Conservation (phyloP, 2,888 invertebrate genomes). For the Patella ulyssiponensis region DNA sequence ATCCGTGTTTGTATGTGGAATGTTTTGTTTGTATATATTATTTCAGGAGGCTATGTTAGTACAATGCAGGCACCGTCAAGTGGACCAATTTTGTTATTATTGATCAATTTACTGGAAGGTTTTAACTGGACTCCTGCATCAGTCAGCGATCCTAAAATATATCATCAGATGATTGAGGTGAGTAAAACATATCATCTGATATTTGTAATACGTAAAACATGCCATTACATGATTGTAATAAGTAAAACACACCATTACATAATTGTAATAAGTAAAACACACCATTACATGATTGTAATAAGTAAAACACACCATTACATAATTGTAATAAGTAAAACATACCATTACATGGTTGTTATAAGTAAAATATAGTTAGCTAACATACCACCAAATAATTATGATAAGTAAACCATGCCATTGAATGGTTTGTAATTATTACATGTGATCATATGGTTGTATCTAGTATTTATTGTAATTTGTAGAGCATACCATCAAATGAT, state of each 20-base stretch:
- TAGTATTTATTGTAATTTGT: conserved; percentile 80
- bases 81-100: conserved; percentile 85
- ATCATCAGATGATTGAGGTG: conserved; percentile 64
- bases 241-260: too few relatives aligned
- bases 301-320: too few relatives aligned
- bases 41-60: conserved; percentile 78
- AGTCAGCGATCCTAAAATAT: conserved; percentile 42
- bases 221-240: too few relatives aligned
- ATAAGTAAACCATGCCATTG: too few relatives aligned
- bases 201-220: too few relatives aligned
- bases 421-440: too few relatives aligned
- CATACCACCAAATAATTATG: neutral
- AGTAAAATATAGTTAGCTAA: too few relatives aligned
- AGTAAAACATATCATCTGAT: too few relatives aligned
- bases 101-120: conserved; percentile 82
- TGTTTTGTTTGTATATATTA: neutral
- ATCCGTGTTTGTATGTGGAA: too few relatives aligned
- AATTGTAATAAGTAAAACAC: neutral
- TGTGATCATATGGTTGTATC: too few relatives aligned
- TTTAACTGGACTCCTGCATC: conserved; percentile 47
- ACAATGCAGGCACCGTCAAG: conserved; percentile 89
- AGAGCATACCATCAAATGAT: conserved; percentile 58
- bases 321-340: neutral
- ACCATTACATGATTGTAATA: neutral
- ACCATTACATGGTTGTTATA: neutral